phyloP scores from a whole-genome alignment of 2,797 vertebrate genomes.

The Sebastes baramenuke region DNA sequence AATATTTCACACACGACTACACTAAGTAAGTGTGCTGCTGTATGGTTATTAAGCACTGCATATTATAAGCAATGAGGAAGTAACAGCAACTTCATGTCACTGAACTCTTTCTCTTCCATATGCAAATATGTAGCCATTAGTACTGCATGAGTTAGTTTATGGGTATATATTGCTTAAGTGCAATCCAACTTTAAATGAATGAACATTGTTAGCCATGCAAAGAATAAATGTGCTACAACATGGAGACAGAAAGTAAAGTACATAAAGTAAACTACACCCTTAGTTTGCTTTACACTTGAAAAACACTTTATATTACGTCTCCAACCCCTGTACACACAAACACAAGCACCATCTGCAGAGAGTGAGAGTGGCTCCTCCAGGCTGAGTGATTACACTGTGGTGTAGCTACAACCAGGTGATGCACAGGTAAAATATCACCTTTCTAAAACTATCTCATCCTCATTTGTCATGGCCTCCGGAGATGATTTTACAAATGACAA shows the following conservation, averaged over 20 bases:
- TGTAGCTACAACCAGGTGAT: constrained; percentile 19
- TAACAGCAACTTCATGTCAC: background rate
- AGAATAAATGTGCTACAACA: background rate
- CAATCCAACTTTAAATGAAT: background rate
- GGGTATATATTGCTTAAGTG: background rate
- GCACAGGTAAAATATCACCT: background rate
- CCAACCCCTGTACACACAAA: background rate
- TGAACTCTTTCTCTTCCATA: background rate
- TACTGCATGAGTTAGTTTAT: background rate
- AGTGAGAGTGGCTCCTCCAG: constrained; percentile 10
- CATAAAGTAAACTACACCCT: background rate
- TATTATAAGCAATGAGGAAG: background rate
- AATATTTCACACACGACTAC: constrained; percentile 8
- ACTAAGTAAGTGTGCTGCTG: background rate
- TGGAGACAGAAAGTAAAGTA: background rate
- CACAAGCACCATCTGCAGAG: background rate
- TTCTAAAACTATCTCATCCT: background rate
- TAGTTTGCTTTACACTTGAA: background rate
- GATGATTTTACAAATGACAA: background rate
- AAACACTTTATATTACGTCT: background rate
- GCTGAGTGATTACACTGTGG: constrained; percentile 7
- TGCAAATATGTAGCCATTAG: background rate
- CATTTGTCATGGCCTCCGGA: background rate
- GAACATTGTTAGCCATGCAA: background rate
- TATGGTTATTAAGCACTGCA: background rate